Base-by-base conservation (phyloP, 2,113 vertebrate species). In the Cephalophus harveyi region DNA sequence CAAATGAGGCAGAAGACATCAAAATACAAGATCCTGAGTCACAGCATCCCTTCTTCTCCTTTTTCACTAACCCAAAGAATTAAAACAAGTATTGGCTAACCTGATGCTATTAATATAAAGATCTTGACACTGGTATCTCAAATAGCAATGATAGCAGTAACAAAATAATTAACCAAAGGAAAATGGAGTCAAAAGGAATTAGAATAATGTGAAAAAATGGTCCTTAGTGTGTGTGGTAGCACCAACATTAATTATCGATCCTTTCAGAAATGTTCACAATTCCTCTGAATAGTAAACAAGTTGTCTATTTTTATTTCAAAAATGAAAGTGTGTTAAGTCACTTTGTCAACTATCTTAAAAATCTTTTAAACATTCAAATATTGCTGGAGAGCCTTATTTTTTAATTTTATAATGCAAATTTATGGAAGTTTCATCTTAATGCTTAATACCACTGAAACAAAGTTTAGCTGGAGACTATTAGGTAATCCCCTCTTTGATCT, bases 91-190 rank as follows among this genome's bases (percentile, higher is more conserved):
- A 50, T 59, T 90, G 62, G 54, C 60, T 83, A 89, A 83, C n/a
- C 55, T 86, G 46, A 36, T 76, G 81, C 55, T 78, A 43, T 76
- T 43, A 76, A 43, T 76, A 54, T 19, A 84, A 90, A 95, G 79
- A 78, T 85, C 43, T 52, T 91, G 52, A 74, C 19, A 85, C 6
- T 91, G 30, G 13, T 64, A 86, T 91, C 86, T 95, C 55, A 57
- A 95, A 86, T 5, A 67, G 55, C 48, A 91, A 78, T 86, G 76
- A 67, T 3, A 71, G 74, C 19, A 89, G 67, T 46, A 90, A 36
- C 28, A 64, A 87, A 95, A 95, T 71, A 92, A 97, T 78, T 82
- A 94, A 94, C 74, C 14, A 89, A 82, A 91, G 57, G 79, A 92
- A 96, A 6, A 88, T 19, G 17, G 30, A 89, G 6, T 62, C 4